These are phyloP conservation scores for Odontothrips loti DNA, from an alignment of 2,888 invertebrate species.

Conservation along the genomic window DNA sequence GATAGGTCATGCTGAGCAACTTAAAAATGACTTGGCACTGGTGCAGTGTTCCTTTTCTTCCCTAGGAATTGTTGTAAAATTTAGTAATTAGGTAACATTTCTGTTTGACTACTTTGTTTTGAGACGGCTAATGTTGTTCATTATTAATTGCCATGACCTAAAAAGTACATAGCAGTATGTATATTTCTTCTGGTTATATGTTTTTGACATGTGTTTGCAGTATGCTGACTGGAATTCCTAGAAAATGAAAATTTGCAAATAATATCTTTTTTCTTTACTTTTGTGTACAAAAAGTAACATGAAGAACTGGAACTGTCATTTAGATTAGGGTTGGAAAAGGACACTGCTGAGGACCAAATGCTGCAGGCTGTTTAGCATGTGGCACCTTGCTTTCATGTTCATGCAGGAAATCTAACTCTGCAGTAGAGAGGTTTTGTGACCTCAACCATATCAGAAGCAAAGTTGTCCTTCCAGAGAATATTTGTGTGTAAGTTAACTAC, in stretches of 20 bases:
- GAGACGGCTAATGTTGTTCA: no score
- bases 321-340: background rate
- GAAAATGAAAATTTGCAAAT: background rate
- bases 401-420: background rate
- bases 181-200: no score
- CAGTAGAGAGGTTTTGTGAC: background rate
- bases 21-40: background rate
- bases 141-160: no score
- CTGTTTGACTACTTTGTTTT: no score
- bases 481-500: background rate
- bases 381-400: background rate
- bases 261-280: background rate
- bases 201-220: no score
- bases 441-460: constrained; percentile 1
- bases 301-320: background rate
- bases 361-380: background rate
- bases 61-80: background rate
- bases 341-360: constrained; percentile 1
- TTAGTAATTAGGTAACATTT: background rate
- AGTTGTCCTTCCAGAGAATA: background rate
- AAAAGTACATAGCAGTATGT: no score
- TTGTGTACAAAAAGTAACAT: background rate
- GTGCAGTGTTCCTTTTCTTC: background rate
- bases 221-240: no score
- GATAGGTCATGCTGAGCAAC: background rate